Evolutionary conservation across 2,888 invertebrate species (phyloP).

Genomic region (Digitonthophagus gazella): DNA sequence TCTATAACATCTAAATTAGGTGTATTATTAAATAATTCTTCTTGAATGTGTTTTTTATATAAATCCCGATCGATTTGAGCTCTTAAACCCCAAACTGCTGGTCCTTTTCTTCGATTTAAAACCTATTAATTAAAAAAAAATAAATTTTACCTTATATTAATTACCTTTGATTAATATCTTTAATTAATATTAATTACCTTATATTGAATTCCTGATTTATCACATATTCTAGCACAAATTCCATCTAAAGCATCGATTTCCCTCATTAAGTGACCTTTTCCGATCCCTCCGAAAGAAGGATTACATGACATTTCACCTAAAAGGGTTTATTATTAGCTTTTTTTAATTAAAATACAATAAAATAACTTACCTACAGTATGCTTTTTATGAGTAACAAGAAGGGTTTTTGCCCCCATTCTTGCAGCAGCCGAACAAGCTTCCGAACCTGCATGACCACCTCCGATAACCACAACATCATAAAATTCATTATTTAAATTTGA

Average conservation of each 20-base stretch:
- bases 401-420: slow-evolving; percentile 75
- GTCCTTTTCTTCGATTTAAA: slow-evolving; percentile 77
- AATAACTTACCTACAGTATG: slow-evolving; percentile 70
- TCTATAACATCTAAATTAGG: slow-evolving; percentile 66
- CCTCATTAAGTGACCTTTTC: slow-evolving; percentile 83
- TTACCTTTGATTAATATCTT: too few species aligned
- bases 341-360: background rate
- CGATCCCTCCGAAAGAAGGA: slow-evolving; percentile 90
- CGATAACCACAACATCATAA: slow-evolving; percentile 79
- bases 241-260: slow-evolving; percentile 90
- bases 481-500: slow-evolving; percentile 21
- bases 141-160: slow-evolving; percentile 64
- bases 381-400: slow-evolving; percentile 80
- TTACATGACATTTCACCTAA: slow-evolving; percentile 91
- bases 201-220: slow-evolving; percentile 76
- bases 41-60: slow-evolving; percentile 75
- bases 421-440: slow-evolving; percentile 84
- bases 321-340: slow-evolving; percentile 32
- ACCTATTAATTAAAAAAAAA: slow-evolving; percentile 49
- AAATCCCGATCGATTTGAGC: slow-evolving; percentile 84
- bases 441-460: slow-evolving; percentile 89
- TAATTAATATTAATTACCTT: slow-evolving; percentile 52
- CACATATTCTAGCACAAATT: slow-evolving; percentile 77
- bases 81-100: slow-evolving; percentile 85
- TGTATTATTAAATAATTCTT: slow-evolving; percentile 62